Conservation (phyloP, 2,113 vertebrate species). For the Pampusana beccarii region DNA sequence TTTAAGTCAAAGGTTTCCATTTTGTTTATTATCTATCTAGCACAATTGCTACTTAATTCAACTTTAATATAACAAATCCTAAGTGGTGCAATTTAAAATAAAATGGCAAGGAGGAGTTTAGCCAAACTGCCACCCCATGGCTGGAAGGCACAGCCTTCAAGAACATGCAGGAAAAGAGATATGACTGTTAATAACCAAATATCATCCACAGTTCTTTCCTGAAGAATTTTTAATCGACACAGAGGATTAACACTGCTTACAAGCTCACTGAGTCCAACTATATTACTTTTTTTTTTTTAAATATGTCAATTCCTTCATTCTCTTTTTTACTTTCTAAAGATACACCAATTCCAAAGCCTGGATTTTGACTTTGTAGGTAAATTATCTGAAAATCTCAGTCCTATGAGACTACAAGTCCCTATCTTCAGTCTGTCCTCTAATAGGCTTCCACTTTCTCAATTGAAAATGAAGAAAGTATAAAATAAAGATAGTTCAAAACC, state of each 20-base stretch:
- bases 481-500: neutral
- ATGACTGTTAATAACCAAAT: neutral
- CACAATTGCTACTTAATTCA: neutral
- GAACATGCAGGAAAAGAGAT: neutral
- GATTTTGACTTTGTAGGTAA: neutral
- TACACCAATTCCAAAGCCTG: neutral
- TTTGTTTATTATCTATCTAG: neutral
- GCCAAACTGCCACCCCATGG: neutral
- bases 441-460: neutral
- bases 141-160: neutral
- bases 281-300: neutral
- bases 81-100: neutral
- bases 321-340: neutral
- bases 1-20: neutral
- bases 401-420: neutral
- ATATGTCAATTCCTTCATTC: neutral
- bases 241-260: neutral
- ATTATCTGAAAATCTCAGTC: neutral
- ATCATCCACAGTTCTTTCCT: neutral
- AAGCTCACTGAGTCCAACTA: neutral
- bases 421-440: neutral
- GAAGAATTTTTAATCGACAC: neutral
- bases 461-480: neutral
- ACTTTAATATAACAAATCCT: neutral
- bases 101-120: neutral